Percentiles rank a stretch among this genome's conserved stretches.
Evolutionary conservation across 2,888 invertebrate species (phyloP).

Genomic region (Acleris cristana): DNA sequence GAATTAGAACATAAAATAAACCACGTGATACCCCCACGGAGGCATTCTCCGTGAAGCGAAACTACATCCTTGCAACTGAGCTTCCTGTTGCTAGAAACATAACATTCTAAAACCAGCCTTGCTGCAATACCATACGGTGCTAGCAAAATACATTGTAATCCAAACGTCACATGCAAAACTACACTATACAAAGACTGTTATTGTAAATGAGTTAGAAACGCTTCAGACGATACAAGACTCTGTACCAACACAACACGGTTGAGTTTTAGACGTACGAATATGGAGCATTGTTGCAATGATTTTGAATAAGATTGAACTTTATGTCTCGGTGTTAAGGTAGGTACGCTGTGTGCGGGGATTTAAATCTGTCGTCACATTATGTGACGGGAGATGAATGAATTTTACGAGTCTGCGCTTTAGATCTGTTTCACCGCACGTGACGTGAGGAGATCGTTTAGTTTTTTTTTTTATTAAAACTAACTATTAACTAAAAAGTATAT

Average conservation of each 20-base stretch:
- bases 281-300: neutral
- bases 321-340: constrained; percentile 9
- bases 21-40: neutral
- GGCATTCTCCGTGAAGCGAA: neutral
- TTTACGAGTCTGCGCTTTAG: constrained; percentile 11
- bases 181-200: constrained; percentile 17
- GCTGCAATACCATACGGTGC: neutral
- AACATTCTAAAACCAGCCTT: neutral
- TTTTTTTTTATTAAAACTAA: neutral
- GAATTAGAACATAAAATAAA: neutral
- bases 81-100: neutral
- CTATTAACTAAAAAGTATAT: too few relatives aligned
- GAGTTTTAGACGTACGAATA: neutral
- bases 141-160: constrained; percentile 6
- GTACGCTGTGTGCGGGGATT: constrained; percentile 2
- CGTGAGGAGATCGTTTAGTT: neutral
- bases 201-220: constrained; percentile 15
- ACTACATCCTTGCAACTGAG: neutral
- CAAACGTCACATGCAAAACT: constrained; percentile 14
- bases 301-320: constrained; percentile 18
- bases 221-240: neutral
- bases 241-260: neutral
- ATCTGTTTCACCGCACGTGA: constrained; percentile 3
- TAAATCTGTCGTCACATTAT: constrained; percentile 21
- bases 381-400: constrained; percentile 27